Evolutionary conservation across 1,140 invertebrate genomes (phyloP), one percentile per base, ranked within the genome.

Genomic region (Calycopis cecrops): DNA sequence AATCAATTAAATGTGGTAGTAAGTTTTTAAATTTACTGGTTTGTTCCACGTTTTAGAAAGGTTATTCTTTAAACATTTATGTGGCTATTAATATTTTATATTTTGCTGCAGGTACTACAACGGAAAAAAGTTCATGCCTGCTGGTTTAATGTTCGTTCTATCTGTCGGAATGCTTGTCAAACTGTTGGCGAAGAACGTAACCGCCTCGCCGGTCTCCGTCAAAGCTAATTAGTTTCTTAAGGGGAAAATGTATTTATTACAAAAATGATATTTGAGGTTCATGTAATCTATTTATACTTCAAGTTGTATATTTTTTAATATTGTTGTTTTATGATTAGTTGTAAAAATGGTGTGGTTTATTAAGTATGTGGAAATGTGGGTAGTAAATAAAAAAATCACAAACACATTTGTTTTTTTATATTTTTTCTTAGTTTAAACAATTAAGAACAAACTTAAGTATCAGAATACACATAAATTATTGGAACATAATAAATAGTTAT

Each of bases 101-200:
- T 57, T 62, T 42, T 10, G 65, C 64, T 91, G 90, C 69, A 90
- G 95, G 51, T 98, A 92, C 88, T 93, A 94, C 69, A 94, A 94
- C 59, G 92, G 93, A 47, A 93, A 95, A 47, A 99, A 99, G 89
- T 91, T 99, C 54, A 99, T 99, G 97, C 98, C 98, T 18, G 96
- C 97, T 51, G 98, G 98, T 67, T 71, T 97, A 9, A 91, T 97
- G 33, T 91, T 93, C 60, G 68, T 79, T 3, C 63, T 92, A 18
- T 91, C 90, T 0, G 75, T 90, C 0, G 89, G 83, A 48, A 90
- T 91, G 88, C 71, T 90, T 4, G 79, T 75, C 3, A 84, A 86
- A 57, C 78, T 90, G 48, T 60, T 88, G 3, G 53, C 88, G 0
- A 89, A 88, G 54, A 88, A 90, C 57, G 78, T 88, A 11, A 79